A percentile compares a stretch with the other conserved stretches of the same genome.
Evolutionary conservation across 2,888 invertebrate genomes (phyloP).

Genomic region (Reticulitermes lucifugus): DNA sequence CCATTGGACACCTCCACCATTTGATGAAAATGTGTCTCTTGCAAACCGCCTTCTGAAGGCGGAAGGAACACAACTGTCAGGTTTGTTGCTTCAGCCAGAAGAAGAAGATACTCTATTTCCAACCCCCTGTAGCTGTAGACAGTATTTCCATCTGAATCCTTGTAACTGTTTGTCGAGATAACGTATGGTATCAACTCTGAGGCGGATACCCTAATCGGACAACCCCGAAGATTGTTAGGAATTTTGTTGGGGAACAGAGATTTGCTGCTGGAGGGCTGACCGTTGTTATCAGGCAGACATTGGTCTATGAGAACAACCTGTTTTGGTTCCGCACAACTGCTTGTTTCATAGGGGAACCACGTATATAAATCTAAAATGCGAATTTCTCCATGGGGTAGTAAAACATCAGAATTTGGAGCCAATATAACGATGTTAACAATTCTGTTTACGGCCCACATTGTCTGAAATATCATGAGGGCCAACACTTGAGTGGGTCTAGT

Average conservation of each 20-base stretch:
- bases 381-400: background rate
- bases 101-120: background rate
- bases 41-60: background rate
- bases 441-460: background rate
- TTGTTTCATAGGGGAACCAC: conserved; percentile 8
- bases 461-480: background rate
- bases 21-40: background rate
- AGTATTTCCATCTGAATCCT: background rate
- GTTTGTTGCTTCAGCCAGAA: background rate
- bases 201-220: background rate
- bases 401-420: background rate
- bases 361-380: background rate
- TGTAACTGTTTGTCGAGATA: background rate
- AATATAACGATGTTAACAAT: background rate
- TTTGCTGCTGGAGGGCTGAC: too few species aligned
- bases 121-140: background rate
- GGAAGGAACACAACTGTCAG: background rate
- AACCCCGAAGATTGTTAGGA: conserved; percentile 1
- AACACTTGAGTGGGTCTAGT: background rate
- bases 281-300: background rate
- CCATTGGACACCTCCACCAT: background rate
- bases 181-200: background rate
- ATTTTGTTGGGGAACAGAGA: background rate
- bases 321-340: background rate
- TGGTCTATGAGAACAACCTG: background rate